Conservation (phyloP, 2,797 vertebrate species). For the Neosalanx taihuensis region DNA sequence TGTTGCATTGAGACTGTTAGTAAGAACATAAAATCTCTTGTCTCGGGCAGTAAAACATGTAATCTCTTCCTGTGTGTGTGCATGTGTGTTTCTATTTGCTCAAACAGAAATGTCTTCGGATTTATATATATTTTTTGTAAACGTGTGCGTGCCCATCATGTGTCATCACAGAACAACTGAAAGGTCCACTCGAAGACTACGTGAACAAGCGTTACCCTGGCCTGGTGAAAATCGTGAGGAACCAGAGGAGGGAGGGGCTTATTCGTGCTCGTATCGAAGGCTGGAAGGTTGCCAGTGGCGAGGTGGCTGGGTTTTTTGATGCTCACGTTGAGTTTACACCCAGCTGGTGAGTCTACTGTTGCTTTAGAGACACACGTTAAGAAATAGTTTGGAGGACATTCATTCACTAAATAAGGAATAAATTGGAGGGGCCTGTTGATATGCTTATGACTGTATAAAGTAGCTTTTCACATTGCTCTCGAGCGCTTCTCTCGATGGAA, state of each 20-base stretch:
- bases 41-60: neutral
- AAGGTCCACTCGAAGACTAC: constrained; percentile 90
- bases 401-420: neutral
- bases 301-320: constrained; percentile 94
- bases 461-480: neutral
- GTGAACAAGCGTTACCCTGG: constrained; percentile 93
- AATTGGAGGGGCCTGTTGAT: no score
- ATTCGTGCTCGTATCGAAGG: constrained; percentile 94
- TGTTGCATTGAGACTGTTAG: constrained; percentile 16
- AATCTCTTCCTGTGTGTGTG: neutral
- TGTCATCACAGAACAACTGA: constrained; percentile 85
- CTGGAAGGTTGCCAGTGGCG: constrained; percentile 91
- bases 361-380: neutral
- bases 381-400: neutral
- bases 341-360: constrained; percentile 79
- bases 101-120: constrained; percentile 10
- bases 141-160: constrained; percentile 1
- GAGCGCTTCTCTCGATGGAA: neutral
- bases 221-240: constrained; percentile 94
- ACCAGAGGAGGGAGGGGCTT: constrained; percentile 91
- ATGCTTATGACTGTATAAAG: neutral
- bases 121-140: neutral
- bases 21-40: neutral
- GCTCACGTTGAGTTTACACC: constrained; percentile 97
- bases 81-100: constrained; percentile 17